Percentiles rank a stretch among this genome's conserved stretches.
phyloP scores from a whole-genome alignment of 2,113 vertebrate species.

The Scomber japonicus region DNA sequence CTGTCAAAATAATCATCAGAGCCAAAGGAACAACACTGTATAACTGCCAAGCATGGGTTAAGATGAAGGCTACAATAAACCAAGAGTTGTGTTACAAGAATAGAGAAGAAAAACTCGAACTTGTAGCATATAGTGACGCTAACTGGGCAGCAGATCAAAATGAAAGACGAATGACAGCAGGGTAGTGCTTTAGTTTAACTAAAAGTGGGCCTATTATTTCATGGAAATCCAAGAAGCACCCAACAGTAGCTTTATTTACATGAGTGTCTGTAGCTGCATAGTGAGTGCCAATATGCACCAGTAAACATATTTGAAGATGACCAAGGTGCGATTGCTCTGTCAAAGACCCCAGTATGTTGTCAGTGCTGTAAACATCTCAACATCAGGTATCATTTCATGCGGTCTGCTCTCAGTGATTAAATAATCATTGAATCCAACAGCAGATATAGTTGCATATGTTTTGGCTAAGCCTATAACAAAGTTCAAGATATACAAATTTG shows the following conservation, averaged over 20 bases:
- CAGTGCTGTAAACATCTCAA: constrained; percentile 2
- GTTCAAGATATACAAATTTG: too few relatives aligned
- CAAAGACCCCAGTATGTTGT: background rate
- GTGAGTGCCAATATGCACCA: background rate
- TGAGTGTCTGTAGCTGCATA: constrained; percentile 1
- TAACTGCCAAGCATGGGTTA: background rate
- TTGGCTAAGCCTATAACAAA: background rate
- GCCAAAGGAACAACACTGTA: too few relatives aligned
- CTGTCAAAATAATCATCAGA: background rate
- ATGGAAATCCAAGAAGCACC: background rate
- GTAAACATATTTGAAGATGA: background rate
- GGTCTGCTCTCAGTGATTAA: background rate
- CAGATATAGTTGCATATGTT: background rate
- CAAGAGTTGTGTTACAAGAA: constrained; percentile 10
- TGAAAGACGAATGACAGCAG: background rate
- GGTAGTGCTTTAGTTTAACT: constrained; percentile 4
- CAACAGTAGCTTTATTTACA: background rate
- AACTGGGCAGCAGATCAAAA: constrained; percentile 7
- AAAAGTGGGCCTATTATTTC: background rate
- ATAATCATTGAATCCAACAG: constrained; percentile 2
- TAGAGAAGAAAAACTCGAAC: background rate
- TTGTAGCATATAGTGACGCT: background rate
- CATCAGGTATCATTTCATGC: constrained; percentile 14
- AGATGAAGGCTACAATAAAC: background rate
- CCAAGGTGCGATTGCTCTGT: constrained; percentile 9